These are phyloP conservation scores for Microcaecilia unicolor DNA, from an alignment of 2,797 vertebrate species.

Conservation along the genomic window DNA sequence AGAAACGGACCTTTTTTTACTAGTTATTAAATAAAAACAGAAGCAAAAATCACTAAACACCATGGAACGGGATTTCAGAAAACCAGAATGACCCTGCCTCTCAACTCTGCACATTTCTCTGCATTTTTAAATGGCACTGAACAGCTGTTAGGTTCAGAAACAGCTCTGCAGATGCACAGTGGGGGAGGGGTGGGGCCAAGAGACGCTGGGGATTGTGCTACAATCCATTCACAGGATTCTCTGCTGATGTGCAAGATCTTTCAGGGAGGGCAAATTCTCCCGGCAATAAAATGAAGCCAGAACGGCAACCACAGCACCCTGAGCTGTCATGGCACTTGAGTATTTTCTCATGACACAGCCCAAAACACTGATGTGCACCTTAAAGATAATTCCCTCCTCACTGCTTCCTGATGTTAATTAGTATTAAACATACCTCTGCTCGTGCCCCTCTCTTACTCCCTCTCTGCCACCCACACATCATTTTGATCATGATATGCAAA, in stretches of 20 bases:
- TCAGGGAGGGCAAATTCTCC: neutral
- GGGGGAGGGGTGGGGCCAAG: too few species aligned
- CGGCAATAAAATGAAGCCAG: neutral
- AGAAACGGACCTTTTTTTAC: too few species aligned
- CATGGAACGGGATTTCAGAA: too few species aligned
- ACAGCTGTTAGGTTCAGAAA: too few species aligned
- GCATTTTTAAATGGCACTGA: too few species aligned
- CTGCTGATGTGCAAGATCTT: constrained; percentile 1
- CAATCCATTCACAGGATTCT: neutral
- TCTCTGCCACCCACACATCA: fast-evolving
- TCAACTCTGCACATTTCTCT: too few species aligned
- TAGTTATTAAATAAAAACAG: too few species aligned
- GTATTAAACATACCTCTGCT: neutral
- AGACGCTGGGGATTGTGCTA: too few species aligned
- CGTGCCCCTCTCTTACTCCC: neutral
- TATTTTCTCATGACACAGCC: neutral
- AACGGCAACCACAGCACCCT: too few species aligned
- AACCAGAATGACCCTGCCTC: too few species aligned
- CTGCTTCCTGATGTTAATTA: neutral
- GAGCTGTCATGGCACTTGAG: neutral
- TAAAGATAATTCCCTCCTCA: neutral
- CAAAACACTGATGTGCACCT: neutral
- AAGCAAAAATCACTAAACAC: too few species aligned
- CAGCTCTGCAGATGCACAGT: too few species aligned
- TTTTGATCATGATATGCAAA: neutral